Evolutionary conservation across 1,140 invertebrate species (phyloP), one percentile per base, ranked within the genome.

Genomic region (Penaeus indicus): DNA sequence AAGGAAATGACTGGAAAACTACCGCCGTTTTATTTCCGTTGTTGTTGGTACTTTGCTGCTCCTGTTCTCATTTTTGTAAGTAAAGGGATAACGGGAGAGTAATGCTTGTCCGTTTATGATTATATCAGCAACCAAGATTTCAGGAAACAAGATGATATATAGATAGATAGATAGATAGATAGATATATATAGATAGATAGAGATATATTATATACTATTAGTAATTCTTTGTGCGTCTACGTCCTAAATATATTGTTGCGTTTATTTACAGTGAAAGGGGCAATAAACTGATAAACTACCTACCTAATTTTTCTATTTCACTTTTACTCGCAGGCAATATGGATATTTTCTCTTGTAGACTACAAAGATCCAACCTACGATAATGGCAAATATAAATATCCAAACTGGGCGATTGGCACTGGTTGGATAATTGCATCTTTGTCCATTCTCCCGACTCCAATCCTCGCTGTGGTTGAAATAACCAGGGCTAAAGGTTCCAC

Each of bases 371-470:
- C 97, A 1, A 96, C 95, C 75, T 97, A 97, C 92, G 95, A 95
- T 89, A 96, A 96, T 13, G 54, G 54, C 10, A 54, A 54, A 13
- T 97, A 97, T 91, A 93, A 94, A 32, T 98, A 97, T 92, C 97
- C 97, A 0, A 92, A 92, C 85, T 98, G 97, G 97, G 97, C 96
- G 16, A 95, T 97, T 91, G 95, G 94, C 5, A 92, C 98, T 27
- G 97, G 97, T n/a, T 98, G 97, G 97, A 93, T 95, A 85, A 96
- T 98, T 84, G 95, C 97, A 7, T 95, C 95, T 18, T 92, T 96
- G n/a, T 97, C 97, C 3, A 94, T 98, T 60, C 92, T 97, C 22
- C 97, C 96, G 92, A 97, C 98, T 92, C 97, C 97, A 22, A 94
- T 95, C 77, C 96, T 96, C 91, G 96, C 97, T 78, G 92, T 97